A percentile compares a stretch with the other conserved stretches of the same genome.
Conservation (phyloP, 2,797 vertebrate genomes). For the Hemitrygon akajei region DNA sequence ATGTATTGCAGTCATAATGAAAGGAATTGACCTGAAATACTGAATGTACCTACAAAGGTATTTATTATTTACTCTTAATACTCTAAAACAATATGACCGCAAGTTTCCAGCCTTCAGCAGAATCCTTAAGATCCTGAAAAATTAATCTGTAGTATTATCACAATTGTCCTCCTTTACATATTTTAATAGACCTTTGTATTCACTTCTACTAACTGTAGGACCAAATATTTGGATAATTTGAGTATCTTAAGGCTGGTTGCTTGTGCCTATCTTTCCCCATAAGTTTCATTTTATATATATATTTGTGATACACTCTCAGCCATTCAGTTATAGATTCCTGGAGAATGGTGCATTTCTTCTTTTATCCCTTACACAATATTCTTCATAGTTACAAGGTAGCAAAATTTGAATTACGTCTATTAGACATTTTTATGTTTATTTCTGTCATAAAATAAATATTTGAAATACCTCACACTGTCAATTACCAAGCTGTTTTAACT, state of each 20-base stretch:
- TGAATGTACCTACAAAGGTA: background rate
- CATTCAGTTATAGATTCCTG: background rate
- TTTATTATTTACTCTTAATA: background rate
- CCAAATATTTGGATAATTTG: background rate
- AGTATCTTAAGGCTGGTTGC: slow-evolving; percentile 14
- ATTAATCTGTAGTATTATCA: background rate
- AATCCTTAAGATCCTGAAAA: background rate
- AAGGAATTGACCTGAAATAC: background rate
- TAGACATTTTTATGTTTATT: background rate
- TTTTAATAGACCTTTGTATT: background rate
- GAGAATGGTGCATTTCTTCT: background rate
- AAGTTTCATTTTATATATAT: background rate
- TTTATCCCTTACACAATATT: background rate
- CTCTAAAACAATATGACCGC: background rate
- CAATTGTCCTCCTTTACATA: background rate
- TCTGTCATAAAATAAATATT: background rate
- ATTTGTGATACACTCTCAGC: too few species aligned
- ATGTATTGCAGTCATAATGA: background rate
- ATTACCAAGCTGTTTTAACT: background rate
- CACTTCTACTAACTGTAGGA: background rate
- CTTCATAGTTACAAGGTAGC: too few species aligned
- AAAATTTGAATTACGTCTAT: background rate
- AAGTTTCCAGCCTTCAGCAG: background rate
- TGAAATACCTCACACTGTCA: background rate
- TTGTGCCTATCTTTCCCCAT: background rate